phyloP scores from a whole-genome alignment of 2,113 vertebrate species.

The Thymallus thymallus region DNA sequence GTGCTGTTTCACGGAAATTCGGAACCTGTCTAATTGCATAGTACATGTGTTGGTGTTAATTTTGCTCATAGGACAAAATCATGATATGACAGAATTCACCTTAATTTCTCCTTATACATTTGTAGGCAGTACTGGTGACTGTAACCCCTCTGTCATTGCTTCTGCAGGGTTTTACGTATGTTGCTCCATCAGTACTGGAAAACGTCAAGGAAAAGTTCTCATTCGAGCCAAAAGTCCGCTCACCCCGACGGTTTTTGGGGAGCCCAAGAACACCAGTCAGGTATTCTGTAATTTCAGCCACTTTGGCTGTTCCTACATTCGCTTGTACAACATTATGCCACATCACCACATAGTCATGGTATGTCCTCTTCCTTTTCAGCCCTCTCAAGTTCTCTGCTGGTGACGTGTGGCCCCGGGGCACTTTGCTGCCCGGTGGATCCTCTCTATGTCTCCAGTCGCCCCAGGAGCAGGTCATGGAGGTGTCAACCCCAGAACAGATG shows the following conservation, averaged over 20 bases:
- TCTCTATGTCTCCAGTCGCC: constrained; percentile 44
- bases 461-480: constrained; percentile 91
- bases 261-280: constrained; percentile 96
- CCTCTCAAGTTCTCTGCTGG: constrained; percentile 89
- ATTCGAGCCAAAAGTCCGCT: constrained; percentile 97
- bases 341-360: neutral
- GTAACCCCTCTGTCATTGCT: neutral
- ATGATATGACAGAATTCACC: too few species aligned
- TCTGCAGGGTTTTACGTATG: constrained; percentile 93
- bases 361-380: constrained; percentile 65
- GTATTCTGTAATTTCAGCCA: constrained; percentile 62
- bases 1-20: too few species aligned
- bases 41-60: too few species aligned
- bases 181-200: constrained; percentile 98
- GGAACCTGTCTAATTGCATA: too few species aligned
- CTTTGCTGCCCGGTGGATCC: constrained; percentile 63
- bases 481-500: constrained; percentile 91
- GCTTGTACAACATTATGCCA: too few species aligned
- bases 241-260: constrained; percentile 92
- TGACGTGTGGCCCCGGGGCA: constrained; percentile 89
- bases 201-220: constrained; percentile 98
- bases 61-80: too few species aligned
- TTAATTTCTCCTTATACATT: too few species aligned
- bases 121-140: too few species aligned
- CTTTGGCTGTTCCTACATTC: too few species aligned